Conservation (phyloP, 1,140 invertebrate species). For the Ptiloglossa arizonensis region DNA sequence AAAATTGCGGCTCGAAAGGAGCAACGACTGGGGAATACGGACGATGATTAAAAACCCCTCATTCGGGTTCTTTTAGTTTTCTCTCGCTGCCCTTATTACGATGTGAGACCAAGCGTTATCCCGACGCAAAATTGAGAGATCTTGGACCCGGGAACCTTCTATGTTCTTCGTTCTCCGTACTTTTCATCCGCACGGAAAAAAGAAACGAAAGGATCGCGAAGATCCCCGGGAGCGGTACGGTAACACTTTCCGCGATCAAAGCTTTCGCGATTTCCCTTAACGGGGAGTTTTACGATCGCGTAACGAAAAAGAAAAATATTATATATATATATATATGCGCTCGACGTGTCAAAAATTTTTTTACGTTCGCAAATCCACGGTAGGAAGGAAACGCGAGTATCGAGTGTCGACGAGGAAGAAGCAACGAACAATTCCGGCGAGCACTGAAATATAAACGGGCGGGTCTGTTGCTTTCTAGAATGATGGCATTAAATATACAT, state of each 20-base stretch:
- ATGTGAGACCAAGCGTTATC: constrained; percentile 20
- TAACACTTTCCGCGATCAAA: not conserved
- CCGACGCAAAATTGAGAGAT: constrained; percentile 30
- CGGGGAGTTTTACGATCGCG: not conserved
- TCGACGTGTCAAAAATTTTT: not conserved
- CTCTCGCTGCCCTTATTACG: constrained; percentile 35
- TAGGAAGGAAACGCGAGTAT: not conserved
- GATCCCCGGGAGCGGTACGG: not conserved
- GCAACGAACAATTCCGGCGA: constrained; percentile 68
- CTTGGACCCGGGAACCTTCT: not conserved
- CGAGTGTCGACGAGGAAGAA: constrained; percentile 34
- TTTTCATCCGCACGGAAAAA: not conserved
- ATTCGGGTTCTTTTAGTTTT: constrained; percentile 33
- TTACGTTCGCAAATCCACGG: not conserved
- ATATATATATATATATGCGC: too few relatives aligned
- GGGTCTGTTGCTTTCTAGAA: constrained; percentile 63
- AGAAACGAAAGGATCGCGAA: not conserved
- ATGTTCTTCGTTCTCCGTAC: not conserved
- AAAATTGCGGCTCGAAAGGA: constrained; percentile 8
- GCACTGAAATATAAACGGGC: constrained; percentile 68
- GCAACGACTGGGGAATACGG: constrained; percentile 35
- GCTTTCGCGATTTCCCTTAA: not conserved
- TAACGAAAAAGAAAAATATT: not conserved
- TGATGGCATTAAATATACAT: constrained; percentile 73
- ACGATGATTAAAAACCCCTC: constrained; percentile 46